A percentile compares a stretch with the other conserved stretches of the same genome.
These are phyloP conservation scores for Eremophila alpestris DNA, from an alignment of 2,797 vertebrate species.

Conservation along the genomic window DNA sequence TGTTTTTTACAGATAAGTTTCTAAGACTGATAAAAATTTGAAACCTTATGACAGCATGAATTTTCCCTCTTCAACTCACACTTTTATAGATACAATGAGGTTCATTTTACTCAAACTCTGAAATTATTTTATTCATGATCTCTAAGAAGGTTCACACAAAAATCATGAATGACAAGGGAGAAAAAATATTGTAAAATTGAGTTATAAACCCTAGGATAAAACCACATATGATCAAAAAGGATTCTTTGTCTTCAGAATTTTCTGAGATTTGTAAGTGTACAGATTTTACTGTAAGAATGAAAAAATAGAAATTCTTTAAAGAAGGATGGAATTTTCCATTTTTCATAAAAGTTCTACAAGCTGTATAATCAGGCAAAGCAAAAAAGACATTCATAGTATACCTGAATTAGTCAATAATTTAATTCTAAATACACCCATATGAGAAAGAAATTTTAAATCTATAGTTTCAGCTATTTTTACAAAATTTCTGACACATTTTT, in stretches of 20 bases:
- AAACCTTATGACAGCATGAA: neutral
- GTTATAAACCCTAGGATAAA: neutral
- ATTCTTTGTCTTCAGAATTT: neutral
- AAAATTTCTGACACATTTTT: neutral
- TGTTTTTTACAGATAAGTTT: neutral
- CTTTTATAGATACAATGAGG: neutral
- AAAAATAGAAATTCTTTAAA: neutral
- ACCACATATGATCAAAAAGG: neutral
- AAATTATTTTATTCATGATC: neutral
- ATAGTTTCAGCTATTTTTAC: neutral
- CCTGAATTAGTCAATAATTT: neutral
- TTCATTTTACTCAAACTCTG: neutral
- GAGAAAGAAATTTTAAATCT: neutral
- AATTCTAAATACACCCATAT: neutral
- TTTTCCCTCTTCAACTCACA: neutral
- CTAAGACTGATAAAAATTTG: neutral
- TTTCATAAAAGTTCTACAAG: neutral
- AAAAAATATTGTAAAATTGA: neutral
- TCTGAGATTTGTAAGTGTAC: neutral
- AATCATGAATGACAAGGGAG: neutral
- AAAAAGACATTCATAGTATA: neutral
- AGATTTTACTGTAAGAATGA: neutral
- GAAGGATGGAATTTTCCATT: neutral
- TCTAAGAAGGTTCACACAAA: neutral
- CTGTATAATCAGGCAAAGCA: neutral